phyloP scores from a whole-genome alignment of 2,888 invertebrate genomes.

The Cryptus armator region DNA sequence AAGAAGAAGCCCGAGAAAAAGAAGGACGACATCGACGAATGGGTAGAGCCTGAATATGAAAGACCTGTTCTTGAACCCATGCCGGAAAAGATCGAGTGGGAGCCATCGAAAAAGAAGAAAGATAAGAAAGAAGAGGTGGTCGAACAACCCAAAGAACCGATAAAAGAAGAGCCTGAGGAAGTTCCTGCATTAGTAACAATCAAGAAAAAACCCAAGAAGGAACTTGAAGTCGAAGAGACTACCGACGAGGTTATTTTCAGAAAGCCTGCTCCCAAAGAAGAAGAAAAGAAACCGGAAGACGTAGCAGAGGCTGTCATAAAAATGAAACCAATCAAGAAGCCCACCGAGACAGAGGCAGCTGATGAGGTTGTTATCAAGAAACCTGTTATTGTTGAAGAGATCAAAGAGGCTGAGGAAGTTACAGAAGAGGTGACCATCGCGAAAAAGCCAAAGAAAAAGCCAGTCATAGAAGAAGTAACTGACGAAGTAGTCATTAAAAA shows the following conservation, averaged over 20 bases:
- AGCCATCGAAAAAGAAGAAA: conserved; percentile 77
- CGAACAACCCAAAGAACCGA: conserved; percentile 75
- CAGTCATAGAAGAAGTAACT: conserved; percentile 67
- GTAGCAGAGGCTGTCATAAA: conserved; percentile 78
- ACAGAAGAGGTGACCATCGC: conserved; percentile 73
- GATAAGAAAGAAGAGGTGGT: conserved; percentile 71
- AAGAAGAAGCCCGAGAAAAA: conserved; percentile 66
- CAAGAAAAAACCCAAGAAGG: conserved; percentile 83
- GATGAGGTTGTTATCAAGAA: conserved; percentile 76
- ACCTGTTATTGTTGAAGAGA: conserved; percentile 75
- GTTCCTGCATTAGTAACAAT: conserved; percentile 79
- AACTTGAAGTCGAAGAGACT: conserved; percentile 84
- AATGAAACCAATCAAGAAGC: conserved; percentile 75
- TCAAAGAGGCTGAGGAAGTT: conserved; percentile 77
- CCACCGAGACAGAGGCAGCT: conserved; percentile 74
- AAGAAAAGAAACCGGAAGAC: conserved; percentile 77
- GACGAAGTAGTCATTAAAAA: conserved; percentile 74
- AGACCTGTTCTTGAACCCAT: conserved; percentile 75
- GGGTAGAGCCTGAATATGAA: conserved; percentile 75
- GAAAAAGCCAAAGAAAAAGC: conserved; percentile 71
- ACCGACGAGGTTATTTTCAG: conserved; percentile 82
- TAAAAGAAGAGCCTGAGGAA: conserved; percentile 77
- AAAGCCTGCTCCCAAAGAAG: conserved; percentile 74
- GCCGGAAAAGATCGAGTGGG: conserved; percentile 73
- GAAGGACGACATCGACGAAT: conserved; percentile 69